Evolutionary conservation across 2,113 vertebrate genomes (phyloP), one percentile per base, ranked within the genome.

Genomic region (Phoenicopterus ruber): DNA sequence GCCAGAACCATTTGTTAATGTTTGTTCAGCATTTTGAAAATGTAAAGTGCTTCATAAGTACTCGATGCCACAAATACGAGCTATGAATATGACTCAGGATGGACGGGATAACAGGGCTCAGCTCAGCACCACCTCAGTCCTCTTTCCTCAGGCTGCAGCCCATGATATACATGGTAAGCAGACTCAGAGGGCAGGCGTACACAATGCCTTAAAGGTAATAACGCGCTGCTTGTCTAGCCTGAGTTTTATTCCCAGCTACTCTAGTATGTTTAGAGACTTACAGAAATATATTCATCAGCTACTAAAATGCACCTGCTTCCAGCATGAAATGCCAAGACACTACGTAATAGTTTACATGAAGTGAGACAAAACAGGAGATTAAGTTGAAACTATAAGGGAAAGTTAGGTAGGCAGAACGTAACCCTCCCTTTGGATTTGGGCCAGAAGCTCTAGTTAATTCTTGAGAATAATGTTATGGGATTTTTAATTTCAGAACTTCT

Each of bases 11-110:
- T 76, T 59, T 82, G 83, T 63, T 79, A 67, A 1, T 82, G 92
- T 96, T 91, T 92, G 86, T 91, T 93, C 88, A 91, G 92, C 88
- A 26, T n/a, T 86, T 86, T 92, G 85, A 77, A 88, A 49, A 96
- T 1, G 8, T 31, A 1, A 77, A 88, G 86, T 17, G 65, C 86
- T 90, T 90, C 94, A 52, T 32, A 88, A 88, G 71, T 22, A 7
- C 90, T 76, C 7, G 6, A 5, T n/a, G 79, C 84, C 73, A 84
- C 86, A 77, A 86, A 90, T 47, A 72, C n/a, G 14, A 2, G 58
- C 85, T 93, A 13, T 10, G 9, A 88, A 55, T 90, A 72, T 90
- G 87, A 95, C 62, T 96, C 84, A 69, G 86, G 89, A 42, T 34
- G 82, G 74, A 44, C 31, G 62, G 93, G 69, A 89, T 26, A 82